phyloP scores from a whole-genome alignment of 2,113 vertebrate species.

The Mellivora capensis region DNA sequence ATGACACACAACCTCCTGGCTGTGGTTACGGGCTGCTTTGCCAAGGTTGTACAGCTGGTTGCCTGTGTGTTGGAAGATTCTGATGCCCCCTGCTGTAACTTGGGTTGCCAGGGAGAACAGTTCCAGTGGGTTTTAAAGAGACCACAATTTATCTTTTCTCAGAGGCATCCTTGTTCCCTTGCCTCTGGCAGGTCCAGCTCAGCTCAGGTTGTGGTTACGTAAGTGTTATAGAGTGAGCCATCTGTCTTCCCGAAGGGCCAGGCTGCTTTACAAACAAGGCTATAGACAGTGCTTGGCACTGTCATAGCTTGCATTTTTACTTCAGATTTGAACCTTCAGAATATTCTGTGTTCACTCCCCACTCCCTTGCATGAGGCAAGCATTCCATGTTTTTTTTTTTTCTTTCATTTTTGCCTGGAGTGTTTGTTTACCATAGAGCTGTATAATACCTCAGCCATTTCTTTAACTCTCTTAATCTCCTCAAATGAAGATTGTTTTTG shows the following conservation, averaged over 20 bases:
- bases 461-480: neutral
- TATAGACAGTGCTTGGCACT: constrained; percentile 52
- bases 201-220: constrained; percentile 61
- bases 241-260: constrained; percentile 45
- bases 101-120: constrained; percentile 45
- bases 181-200: constrained; percentile 24
- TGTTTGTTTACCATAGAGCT: constrained; percentile 17
- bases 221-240: constrained; percentile 55
- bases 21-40: neutral
- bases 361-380: constrained; percentile 41
- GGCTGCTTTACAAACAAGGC: constrained; percentile 43
- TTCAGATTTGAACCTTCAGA: constrained; percentile 2
- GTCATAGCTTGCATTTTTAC: constrained; percentile 52
- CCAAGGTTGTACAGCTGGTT: constrained; percentile 58
- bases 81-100: constrained; percentile 44
- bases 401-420: neutral
- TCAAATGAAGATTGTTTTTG: constrained; percentile 20
- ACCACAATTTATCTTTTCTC: constrained; percentile 70
- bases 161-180: constrained; percentile 52
- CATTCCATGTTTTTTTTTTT: neutral
- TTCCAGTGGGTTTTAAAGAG: constrained; percentile 55
- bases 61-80: constrained; percentile 57
- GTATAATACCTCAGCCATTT: neutral
- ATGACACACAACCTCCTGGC: constrained; percentile 49
- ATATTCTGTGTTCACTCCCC: constrained; percentile 50